These are phyloP conservation scores for Tauraco hartlaubi DNA, from an alignment of 2,797 vertebrate species.

Conservation along the genomic window DNA sequence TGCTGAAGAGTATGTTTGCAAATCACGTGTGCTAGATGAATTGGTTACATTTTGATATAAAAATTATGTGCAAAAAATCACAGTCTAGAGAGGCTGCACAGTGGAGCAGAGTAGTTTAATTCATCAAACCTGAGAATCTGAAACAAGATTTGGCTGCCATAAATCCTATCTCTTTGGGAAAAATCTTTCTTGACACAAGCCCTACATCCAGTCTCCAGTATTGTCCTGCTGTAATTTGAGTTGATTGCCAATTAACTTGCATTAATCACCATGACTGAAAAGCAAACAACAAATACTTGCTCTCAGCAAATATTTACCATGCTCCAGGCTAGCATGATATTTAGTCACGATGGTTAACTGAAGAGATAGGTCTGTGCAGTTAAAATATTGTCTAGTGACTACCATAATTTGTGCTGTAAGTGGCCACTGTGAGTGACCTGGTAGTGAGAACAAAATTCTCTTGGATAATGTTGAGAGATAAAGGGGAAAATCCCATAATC, in stretches of 20 bases:
- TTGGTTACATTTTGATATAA: not conserved
- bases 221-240: conserved; percentile 32
- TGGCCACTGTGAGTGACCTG: not conserved
- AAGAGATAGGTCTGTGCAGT: conserved; percentile 28
- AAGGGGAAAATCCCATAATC: not conserved
- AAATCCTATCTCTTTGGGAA: not conserved
- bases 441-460: not conserved
- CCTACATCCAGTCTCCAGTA: not conserved
- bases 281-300: not conserved
- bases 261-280: conserved; percentile 52
- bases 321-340: conserved; percentile 34
- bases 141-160: not conserved
- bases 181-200: conserved; percentile 18
- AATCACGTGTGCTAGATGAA: not conserved
- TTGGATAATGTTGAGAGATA: not conserved
- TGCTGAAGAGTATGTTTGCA: not conserved
- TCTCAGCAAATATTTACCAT: conserved; percentile 46
- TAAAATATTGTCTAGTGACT: not conserved
- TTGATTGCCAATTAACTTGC: conserved; percentile 44
- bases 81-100: not conserved
- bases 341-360: conserved; percentile 19
- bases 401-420: not conserved
- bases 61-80: not conserved
- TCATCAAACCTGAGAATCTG: not conserved
- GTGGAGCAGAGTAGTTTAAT: not conserved